Conservation (phyloP, 2,888 invertebrate species). For the Temnothorax rugatulus region DNA sequence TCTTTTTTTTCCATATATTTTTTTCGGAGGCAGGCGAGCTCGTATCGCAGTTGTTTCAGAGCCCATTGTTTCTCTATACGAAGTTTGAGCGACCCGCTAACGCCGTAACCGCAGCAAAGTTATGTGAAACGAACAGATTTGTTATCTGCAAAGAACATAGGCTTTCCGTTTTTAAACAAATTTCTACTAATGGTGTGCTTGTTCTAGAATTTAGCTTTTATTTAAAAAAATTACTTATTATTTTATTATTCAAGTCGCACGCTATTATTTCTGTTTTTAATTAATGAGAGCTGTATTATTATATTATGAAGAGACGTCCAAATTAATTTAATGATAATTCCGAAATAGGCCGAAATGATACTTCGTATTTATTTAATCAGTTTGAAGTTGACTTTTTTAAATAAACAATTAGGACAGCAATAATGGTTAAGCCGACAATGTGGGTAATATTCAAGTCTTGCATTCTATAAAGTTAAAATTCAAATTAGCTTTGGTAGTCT, state of each 20-base stretch:
- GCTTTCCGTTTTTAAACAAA: not conserved
- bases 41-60: slow-evolving; percentile 45
- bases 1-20: slow-evolving; percentile 9
- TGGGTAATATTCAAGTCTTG: not conserved
- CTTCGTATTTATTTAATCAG: not conserved
- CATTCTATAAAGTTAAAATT: not conserved
- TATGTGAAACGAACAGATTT: slow-evolving; percentile 49
- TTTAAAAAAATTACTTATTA: not conserved
- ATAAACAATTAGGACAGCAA: not conserved
- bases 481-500: not conserved
- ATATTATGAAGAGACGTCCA: not conserved
- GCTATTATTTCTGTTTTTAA: not conserved
- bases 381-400: not conserved
- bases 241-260: not conserved
- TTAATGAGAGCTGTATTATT: not conserved
- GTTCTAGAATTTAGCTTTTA: not conserved
- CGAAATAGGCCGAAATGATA: not conserved
- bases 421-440: not conserved
- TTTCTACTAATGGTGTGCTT: not conserved
- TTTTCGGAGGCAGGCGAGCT: slow-evolving; percentile 24
- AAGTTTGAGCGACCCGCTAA: slow-evolving; percentile 50
- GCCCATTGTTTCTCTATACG: slow-evolving; percentile 45
- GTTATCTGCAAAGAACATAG: slow-evolving; percentile 40
- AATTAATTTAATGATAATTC: not conserved
- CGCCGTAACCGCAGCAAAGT: slow-evolving; percentile 42